phyloP scores from a whole-genome alignment of 1,140 invertebrate genomes.

The Anoplolepis gracilipes region DNA sequence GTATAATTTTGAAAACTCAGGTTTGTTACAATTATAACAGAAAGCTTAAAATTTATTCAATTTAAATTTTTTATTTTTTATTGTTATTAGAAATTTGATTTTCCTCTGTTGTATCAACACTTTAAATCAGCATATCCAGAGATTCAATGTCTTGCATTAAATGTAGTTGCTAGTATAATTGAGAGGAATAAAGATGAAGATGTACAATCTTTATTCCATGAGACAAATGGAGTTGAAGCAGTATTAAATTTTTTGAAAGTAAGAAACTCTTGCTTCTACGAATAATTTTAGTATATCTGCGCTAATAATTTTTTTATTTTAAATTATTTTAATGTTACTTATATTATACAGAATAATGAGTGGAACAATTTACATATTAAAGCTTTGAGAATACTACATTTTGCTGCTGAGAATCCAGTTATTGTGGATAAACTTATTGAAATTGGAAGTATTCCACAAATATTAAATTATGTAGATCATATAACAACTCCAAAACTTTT shows the following conservation, averaged over 20 bases:
- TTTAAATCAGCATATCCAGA: constrained; percentile 75
- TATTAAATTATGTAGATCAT: constrained; percentile 75
- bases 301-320: constrained; percentile 1
- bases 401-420: constrained; percentile 72
- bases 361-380: constrained; percentile 77
- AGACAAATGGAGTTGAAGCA: constrained; percentile 72
- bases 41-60: not conserved
- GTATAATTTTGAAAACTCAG: constrained; percentile 40
- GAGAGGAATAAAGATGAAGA: constrained; percentile 73
- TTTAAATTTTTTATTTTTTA: not conserved
- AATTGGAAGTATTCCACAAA: constrained; percentile 66
- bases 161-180: constrained; percentile 74
- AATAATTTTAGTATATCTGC: not conserved
- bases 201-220: constrained; percentile 78
- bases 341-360: constrained; percentile 72
- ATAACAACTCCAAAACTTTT: constrained; percentile 52
- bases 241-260: constrained; percentile 80
- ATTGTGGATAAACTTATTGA: constrained; percentile 73
- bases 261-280: constrained; percentile 47
- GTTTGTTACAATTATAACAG: constrained; percentile 6
- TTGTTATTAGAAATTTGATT: constrained; percentile 74
- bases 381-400: constrained; percentile 68
- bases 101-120: constrained; percentile 75
- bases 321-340: not conserved
- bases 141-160: constrained; percentile 78